phyloP scores from a whole-genome alignment of 2,888 invertebrate genomes.

The Miltochrista miniata region DNA sequence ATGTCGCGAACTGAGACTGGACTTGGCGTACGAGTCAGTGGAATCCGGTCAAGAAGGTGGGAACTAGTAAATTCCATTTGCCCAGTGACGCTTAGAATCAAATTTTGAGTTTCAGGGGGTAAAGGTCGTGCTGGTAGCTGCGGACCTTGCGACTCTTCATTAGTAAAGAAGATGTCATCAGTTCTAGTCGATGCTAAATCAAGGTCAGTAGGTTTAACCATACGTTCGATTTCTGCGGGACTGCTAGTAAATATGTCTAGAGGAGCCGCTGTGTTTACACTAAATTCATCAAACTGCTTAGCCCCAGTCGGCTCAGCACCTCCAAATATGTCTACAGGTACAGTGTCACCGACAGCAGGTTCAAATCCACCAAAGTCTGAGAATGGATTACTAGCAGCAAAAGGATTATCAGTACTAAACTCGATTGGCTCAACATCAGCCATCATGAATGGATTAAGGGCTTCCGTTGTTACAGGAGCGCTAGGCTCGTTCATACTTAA shows the following conservation, averaged over 20 bases:
- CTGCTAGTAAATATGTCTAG: conserved; percentile 51
- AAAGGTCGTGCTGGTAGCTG: conserved; percentile 84
- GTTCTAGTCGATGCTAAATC: conserved; percentile 60
- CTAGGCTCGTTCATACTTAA: conserved; percentile 88
- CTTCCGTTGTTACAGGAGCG: conserved; percentile 74
- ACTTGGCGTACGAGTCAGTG: conserved; percentile 93
- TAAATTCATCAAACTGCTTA: conserved; percentile 57
- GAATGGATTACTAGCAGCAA: conserved; percentile 88
- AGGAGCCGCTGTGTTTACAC: conserved; percentile 29
- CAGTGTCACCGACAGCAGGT: conserved; percentile 66
- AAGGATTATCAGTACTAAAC: conserved; percentile 86
- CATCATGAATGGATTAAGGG: conserved; percentile 88
- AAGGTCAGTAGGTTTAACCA: conserved; percentile 68
- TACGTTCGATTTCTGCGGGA: conserved; percentile 42
- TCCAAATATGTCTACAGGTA: conserved; percentile 73
- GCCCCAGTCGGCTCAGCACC: conserved; percentile 60
- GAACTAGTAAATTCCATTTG: conserved; percentile 95
- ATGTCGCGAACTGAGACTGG: conserved; percentile 92
- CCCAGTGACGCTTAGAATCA: conserved; percentile 93
- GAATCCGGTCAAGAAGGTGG: conserved; percentile 91
- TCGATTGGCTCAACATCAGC: conserved; percentile 63
- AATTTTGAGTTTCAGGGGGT: conserved; percentile 92
- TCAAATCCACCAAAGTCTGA: conserved; percentile 81
- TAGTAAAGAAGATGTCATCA: conserved; percentile 44
- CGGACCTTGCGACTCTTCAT: conserved; percentile 39